Percentiles rank a stretch among this genome's conserved stretches.
Evolutionary conservation across 92 coral and sea anemone genomes (phyloP).

Genomic region (Pocillopora grandis): DNA sequence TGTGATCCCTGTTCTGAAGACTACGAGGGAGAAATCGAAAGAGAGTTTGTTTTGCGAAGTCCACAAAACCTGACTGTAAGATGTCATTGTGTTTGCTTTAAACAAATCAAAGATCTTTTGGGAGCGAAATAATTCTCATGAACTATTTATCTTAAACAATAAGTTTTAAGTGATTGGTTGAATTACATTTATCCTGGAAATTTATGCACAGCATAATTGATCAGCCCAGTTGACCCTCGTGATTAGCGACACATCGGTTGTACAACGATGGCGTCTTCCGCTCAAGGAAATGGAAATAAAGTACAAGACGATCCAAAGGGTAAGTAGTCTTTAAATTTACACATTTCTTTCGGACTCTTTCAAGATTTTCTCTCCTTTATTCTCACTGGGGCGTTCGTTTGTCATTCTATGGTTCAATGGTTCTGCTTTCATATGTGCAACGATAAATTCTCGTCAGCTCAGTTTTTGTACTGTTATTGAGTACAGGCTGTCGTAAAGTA

Average conservation of each 20-base stretch:
- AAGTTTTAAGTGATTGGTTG: background rate
- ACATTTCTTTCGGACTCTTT: background rate
- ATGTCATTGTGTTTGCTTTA: too few species aligned
- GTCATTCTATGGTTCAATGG: too few species aligned
- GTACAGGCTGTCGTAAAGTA: too few species aligned
- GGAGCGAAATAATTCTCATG: background rate
- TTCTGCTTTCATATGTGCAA: too few species aligned
- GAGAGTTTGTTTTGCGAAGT: too few species aligned
- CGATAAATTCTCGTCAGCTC: too few species aligned
- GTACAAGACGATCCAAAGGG: conserved; percentile 14
- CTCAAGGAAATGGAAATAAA: conserved; percentile 19
- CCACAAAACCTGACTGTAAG: too few species aligned
- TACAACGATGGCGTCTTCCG: conserved; percentile 12
- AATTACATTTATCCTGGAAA: conserved; percentile 1
- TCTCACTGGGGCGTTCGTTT: background rate
- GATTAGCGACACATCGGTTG: background rate
- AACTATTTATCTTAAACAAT: conserved; percentile 6
- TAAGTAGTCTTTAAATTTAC: conserved; percentile 8
- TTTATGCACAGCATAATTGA: conserved; percentile 17
- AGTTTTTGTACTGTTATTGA: too few species aligned
- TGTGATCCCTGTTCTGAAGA: too few species aligned
- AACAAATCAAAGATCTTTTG: background rate
- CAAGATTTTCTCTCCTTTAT: background rate
- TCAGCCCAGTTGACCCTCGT: background rate
- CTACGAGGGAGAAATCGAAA: too few species aligned